Evolutionary conservation across 2,888 invertebrate species (phyloP), one percentile per base, ranked within the genome.

Genomic region (Poecilus cupreus): DNA sequence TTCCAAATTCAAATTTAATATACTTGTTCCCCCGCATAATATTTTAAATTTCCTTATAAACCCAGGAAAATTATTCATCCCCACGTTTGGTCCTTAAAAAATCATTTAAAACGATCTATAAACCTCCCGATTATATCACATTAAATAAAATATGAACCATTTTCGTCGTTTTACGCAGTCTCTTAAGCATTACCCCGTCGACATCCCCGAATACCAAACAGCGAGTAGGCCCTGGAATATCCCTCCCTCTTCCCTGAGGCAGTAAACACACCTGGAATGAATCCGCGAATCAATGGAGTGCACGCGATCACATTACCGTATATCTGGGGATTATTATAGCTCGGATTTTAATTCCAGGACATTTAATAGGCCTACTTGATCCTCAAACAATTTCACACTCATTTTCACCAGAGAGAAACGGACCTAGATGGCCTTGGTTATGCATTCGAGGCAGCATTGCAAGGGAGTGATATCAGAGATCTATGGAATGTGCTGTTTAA

Each of bases 331-430:
- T 70, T 79, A 79, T 79, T 18, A 78, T 64, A 46, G 18, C 57
- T 10, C 46, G 20, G 70, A 70, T 79, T 79, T 79, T 79, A 79
- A 79, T 79, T 79, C 79, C 60, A 64, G 32, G 24, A 46, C 68
- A 70, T 79, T 79, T 57, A 51, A 51, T 46, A 49, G 16, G 64
- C 20, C 37, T 16, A 22, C 11, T 49, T 22, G 32, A 86, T 85
- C 85, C 85, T 87, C 87, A 87, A 87, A 87, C 86, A 87, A 87
- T 87, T 87, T 87, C 86, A 87, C 87, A 87, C 87, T 86, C 86
- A 87, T 86, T 87, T 87, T 86, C 60, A 60, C 60, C 13, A 32
- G 32, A 32, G 32, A 32, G 32, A 2, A 32, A 32, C 32, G 32
- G 32, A 32, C 8, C 32, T 32, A 5, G 32, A 32, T 32, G 32